These are phyloP conservation scores for Octopus bimaculoides DNA, from an alignment of 1,140 invertebrate species.

Conservation along the genomic window DNA sequence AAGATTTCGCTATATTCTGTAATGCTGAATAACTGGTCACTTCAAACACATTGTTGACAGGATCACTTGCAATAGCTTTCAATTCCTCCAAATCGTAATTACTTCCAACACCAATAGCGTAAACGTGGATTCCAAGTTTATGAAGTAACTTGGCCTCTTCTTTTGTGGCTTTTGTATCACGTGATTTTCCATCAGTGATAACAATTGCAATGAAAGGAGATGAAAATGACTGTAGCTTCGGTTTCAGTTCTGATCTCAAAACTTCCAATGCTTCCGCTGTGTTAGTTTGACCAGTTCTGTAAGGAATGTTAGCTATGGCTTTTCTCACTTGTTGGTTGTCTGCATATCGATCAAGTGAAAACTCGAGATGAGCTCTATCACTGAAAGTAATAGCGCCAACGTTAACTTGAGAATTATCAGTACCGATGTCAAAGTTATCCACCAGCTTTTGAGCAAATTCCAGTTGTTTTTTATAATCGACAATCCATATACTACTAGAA, in stretches of 20 bases:
- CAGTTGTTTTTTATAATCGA: too few species aligned
- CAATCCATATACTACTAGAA: too few species aligned
- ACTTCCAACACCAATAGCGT: constrained; percentile 39
- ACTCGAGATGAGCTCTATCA: constrained; percentile 16
- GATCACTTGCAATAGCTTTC: constrained; percentile 29
- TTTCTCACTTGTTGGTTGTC: constrained; percentile 11
- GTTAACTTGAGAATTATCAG: background rate
- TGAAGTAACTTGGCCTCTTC: constrained; percentile 15
- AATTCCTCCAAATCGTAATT: constrained; percentile 28
- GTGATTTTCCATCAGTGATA: constrained; percentile 42
- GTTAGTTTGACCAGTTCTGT: constrained; percentile 11
- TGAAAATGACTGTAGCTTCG: background rate
- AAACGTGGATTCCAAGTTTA: constrained; percentile 25
- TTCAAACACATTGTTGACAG: constrained; percentile 28
- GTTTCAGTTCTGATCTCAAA: background rate
- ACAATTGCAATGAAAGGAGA: constrained; percentile 32
- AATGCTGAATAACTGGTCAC: constrained; percentile 32
- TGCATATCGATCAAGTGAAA: constrained; percentile 13
- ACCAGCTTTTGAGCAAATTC: too few species aligned
- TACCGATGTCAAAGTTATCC: too few species aligned
- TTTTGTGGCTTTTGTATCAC: constrained; percentile 20
- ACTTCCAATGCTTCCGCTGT: constrained; percentile 13
- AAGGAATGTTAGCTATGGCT: constrained; percentile 18
- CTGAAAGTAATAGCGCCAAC: constrained; percentile 20
- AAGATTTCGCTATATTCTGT: constrained; percentile 27